A percentile compares a stretch with the other conserved stretches of the same genome.
Conservation (phyloP, 2,888 invertebrate genomes). For the Macrophya annulata region DNA sequence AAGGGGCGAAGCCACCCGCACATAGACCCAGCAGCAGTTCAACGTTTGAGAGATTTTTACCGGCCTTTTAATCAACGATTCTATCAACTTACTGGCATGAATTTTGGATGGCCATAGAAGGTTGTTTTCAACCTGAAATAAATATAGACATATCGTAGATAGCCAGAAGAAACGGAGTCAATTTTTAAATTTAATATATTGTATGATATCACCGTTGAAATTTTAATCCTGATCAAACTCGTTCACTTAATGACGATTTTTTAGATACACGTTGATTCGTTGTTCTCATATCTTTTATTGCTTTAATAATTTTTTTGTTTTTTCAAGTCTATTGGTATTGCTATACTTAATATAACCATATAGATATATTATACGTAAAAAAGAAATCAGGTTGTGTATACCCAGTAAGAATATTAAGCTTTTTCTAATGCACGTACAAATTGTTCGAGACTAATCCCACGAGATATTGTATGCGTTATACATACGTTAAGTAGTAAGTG, state of each 20-base stretch:
- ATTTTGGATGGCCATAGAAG: constrained; percentile 89
- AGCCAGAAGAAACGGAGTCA: constrained; percentile 65
- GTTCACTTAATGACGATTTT: constrained; percentile 11
- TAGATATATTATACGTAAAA: constrained; percentile 12
- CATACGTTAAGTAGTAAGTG: background rate
- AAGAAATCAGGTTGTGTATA: constrained; percentile 23
- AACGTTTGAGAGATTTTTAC: constrained; percentile 90
- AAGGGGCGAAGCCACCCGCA: constrained; percentile 95
- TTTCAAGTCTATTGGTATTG: background rate
- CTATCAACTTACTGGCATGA: constrained; percentile 92
- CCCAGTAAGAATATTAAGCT: background rate
- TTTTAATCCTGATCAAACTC: background rate
- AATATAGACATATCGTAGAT: constrained; percentile 68
- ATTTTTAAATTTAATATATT: constrained; percentile 59
- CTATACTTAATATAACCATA: background rate
- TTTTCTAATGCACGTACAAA: constrained; percentile 46
- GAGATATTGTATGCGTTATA: background rate
- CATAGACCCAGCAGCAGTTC: constrained; percentile 87
- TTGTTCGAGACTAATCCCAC: constrained; percentile 12
- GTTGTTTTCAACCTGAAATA: constrained; percentile 32
- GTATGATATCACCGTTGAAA: constrained; percentile 5
- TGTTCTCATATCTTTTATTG: background rate
- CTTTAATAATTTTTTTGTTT: background rate
- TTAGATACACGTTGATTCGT: background rate
- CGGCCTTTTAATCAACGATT: constrained; percentile 92